Conservation (phyloP, 2,888 invertebrate species). For the Drosophila recens region DNA sequence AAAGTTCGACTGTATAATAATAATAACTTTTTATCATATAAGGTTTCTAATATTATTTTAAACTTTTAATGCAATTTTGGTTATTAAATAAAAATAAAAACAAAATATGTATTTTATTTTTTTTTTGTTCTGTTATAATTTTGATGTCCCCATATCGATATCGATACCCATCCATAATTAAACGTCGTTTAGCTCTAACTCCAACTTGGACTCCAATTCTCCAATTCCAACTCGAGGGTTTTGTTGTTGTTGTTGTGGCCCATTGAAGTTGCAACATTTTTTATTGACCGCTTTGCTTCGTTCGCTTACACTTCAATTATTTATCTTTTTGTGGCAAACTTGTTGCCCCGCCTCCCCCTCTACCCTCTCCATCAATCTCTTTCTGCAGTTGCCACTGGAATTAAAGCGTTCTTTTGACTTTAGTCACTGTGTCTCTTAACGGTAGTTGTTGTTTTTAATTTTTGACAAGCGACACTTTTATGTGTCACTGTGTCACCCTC, state of each 20-base stretch:
- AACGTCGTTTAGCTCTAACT: slow-evolving; percentile 27
- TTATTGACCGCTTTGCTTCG: slow-evolving; percentile 48
- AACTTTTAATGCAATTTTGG: too few relatives aligned
- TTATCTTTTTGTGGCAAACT: slow-evolving; percentile 48
- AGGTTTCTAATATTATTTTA: too few relatives aligned
- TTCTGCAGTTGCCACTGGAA: slow-evolving; percentile 1
- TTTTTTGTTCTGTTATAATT: neutral
- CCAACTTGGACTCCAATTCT: slow-evolving; percentile 8
- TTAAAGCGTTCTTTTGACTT: slow-evolving; percentile 1
- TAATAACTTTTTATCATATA: too few relatives aligned
- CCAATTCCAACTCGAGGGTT: slow-evolving; percentile 32
- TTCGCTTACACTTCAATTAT: slow-evolving; percentile 64
- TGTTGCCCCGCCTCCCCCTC: slow-evolving; percentile 17
- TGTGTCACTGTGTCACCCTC: slow-evolving; percentile 65
- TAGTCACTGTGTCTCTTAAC: slow-evolving; percentile 36
- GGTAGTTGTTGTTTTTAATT: slow-evolving; percentile 38
- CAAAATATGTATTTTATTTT: neutral
- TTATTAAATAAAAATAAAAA: too few relatives aligned
- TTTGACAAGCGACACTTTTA: slow-evolving; percentile 72
- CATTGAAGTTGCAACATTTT: slow-evolving; percentile 51
- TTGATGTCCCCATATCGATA: neutral
- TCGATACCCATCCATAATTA: neutral
- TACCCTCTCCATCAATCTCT: neutral
- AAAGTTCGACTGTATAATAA: too few relatives aligned
- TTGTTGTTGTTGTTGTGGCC: slow-evolving; percentile 14